Base-by-base conservation (phyloP, 2,888 invertebrate genomes). In the Sarcophaga carnaria region DNA sequence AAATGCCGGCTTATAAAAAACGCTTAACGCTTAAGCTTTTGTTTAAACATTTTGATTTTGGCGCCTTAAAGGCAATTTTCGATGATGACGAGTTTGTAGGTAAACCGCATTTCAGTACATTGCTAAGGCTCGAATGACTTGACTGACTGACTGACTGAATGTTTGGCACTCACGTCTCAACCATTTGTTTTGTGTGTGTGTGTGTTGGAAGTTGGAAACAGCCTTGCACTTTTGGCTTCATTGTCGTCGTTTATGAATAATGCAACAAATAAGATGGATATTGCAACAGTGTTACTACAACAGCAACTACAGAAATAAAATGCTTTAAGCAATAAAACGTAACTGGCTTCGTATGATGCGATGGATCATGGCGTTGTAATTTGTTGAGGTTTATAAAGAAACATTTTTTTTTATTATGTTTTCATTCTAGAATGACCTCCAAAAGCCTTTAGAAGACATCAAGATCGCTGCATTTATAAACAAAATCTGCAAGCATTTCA, bases 31-130 rank as follows among this genome's bases (percentile, higher is more conserved):
- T 60, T 63, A 82, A 84, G 84, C 81, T 84, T 81, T 84, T 81
- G 78, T 87, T 84, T 67, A 77, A 76, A 70, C 67, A 69, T 70
- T 74, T 80, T 78, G 75, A 74, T 63, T 84, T 82, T 80, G 79
- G 80, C 84, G 81, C 87, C 87, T 77, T 84, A 62, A 82, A 80
- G 87, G 84, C 84, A 87, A 74, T 76, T 84, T 71, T 69, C 27
- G 87, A 87, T 84, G 87, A 84, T 87, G 87, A 84, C 84, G 84
- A 79, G 71, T 84, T 54, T 87, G 81, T 81, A 82, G 81, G 75
- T 72, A 84, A 87, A 87, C 81, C 84, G 71, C 78, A 81, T 84
- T 87, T 79, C 37, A 37, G 8, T 37, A 37, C 37, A 37, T 2
- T 37, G 37, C 37, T 37, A 37, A 37, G 37, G 10, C 37, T 37